phyloP scores from a whole-genome alignment of 2,888 invertebrate species.

The Drosophila anomalata region DNA sequence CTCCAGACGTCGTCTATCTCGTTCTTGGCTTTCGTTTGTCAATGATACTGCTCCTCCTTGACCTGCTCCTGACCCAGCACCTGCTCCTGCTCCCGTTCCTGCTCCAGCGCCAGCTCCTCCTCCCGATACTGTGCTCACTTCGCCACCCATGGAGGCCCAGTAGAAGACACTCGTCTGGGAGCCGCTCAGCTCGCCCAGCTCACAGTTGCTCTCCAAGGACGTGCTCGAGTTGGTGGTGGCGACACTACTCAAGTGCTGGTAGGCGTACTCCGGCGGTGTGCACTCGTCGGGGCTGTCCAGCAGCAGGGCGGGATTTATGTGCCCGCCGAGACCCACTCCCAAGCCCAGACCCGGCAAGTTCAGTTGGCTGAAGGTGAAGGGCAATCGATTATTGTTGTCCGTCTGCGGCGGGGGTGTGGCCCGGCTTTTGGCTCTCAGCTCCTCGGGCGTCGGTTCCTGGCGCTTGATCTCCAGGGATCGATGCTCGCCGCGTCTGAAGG shows the following conservation, averaged over 20 bases:
- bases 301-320: slow-evolving; percentile 79
- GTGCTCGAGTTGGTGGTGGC: slow-evolving; percentile 80
- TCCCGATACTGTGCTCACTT: slow-evolving; percentile 73
- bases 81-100: slow-evolving; percentile 16
- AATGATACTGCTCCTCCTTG: neutral
- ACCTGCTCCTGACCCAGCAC: neutral
- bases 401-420: slow-evolving; percentile 36
- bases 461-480: slow-evolving; percentile 77
- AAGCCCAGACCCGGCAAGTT: slow-evolving; percentile 61
- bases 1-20: slow-evolving; percentile 37
- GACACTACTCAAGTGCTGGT: slow-evolving; percentile 80
- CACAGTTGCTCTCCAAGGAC: slow-evolving; percentile 78
- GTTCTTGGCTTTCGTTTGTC: slow-evolving; percentile 21
- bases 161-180: slow-evolving; percentile 72
- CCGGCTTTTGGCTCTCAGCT: slow-evolving; percentile 39
- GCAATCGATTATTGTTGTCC: slow-evolving; percentile 55
- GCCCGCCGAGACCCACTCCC: slow-evolving; percentile 67
- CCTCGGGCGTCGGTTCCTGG: slow-evolving; percentile 49
- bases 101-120: slow-evolving; percentile 22
- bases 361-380: slow-evolving; percentile 67
- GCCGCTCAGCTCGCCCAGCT: slow-evolving; percentile 65
- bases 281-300: slow-evolving; percentile 82
- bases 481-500: slow-evolving; percentile 78
- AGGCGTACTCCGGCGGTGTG: slow-evolving; percentile 81
- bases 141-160: slow-evolving; percentile 81